phyloP scores from a whole-genome alignment of 2,888 invertebrate genomes.

The Monopis laevigella region DNA sequence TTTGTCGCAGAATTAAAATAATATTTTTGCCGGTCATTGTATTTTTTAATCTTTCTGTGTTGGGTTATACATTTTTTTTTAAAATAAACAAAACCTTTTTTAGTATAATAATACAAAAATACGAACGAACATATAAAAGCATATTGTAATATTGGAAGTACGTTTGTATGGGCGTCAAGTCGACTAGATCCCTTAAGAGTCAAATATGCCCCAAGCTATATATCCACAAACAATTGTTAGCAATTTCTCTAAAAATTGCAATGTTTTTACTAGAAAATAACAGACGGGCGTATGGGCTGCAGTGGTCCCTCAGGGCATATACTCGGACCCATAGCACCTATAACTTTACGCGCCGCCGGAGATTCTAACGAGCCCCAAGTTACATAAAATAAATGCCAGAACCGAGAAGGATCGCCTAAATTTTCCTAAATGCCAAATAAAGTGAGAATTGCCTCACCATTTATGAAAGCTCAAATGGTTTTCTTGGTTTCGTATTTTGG shows the following conservation, averaged over 20 bases:
- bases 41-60: too few relatives aligned
- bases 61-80: too few relatives aligned
- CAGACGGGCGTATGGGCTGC: conserved; percentile 4
- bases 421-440: conserved; percentile 64
- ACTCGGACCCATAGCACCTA: conserved; percentile 47
- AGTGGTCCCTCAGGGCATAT: conserved; percentile 10
- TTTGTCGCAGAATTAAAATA: too few relatives aligned
- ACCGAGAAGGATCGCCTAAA: conserved; percentile 54
- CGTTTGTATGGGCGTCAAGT: too few relatives aligned
- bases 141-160: too few relatives aligned
- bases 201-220: too few relatives aligned
- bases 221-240: conserved; percentile 7
- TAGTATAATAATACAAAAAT: too few relatives aligned
- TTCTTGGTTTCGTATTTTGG: too few relatives aligned
- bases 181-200: too few relatives aligned
- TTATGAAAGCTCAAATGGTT: conserved; percentile 22
- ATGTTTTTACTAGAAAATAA: conserved; percentile 6
- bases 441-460: conserved; percentile 61
- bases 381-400: conserved; percentile 65
- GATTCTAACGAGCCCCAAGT: conserved; percentile 52
- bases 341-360: conserved; percentile 64
- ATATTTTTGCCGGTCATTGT: too few relatives aligned
- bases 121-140: too few relatives aligned
- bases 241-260: conserved; percentile 6
- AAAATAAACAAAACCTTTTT: too few relatives aligned